These are phyloP conservation scores for Zelostemma sp. DNA, from an alignment of 1,140 invertebrate species.

Conservation along the genomic window DNA sequence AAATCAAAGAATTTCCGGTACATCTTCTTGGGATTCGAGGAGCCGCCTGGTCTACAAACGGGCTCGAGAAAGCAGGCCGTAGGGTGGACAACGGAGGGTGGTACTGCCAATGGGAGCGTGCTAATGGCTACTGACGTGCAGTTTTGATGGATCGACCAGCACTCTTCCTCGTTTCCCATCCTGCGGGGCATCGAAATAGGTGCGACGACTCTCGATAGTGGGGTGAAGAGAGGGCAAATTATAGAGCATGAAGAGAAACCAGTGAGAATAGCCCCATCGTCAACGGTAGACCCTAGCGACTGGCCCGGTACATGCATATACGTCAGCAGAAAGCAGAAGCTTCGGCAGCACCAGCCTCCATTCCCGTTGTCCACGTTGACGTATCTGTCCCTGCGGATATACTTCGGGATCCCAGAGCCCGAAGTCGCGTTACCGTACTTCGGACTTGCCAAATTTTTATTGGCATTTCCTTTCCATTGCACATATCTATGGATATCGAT, in stretches of 20 bases:
- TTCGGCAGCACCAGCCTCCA: conserved; percentile 41
- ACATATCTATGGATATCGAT: too few relatives aligned
- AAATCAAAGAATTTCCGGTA: conserved; percentile 33
- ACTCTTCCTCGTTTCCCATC: conserved; percentile 60
- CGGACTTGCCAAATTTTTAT: conserved; percentile 49
- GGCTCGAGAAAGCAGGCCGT: conserved; percentile 30
- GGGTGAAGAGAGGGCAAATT: conserved; percentile 34
- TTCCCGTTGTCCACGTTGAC: conserved; percentile 60
- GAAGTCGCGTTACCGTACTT: conserved; percentile 34
- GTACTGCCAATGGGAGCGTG: conserved; percentile 68
- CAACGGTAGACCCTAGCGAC: conserved; percentile 19
- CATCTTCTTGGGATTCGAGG: conserved; percentile 22
- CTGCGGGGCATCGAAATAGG: conserved; percentile 30
- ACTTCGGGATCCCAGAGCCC: conserved; percentile 39
- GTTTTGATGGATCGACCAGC: conserved; percentile 73
- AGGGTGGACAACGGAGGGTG: conserved; percentile 45
- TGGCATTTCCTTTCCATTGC: conserved; percentile 32
- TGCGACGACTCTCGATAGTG: conserved; percentile 26
- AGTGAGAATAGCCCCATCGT: conserved; percentile 33
- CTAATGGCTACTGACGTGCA: conserved; percentile 74
- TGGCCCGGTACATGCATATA: conserved; percentile 27
- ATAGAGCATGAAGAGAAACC: conserved; percentile 48
- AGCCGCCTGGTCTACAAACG: conserved; percentile 25
- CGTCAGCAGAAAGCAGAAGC: conserved; percentile 46
- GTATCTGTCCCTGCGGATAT: conserved; percentile 67